These are phyloP conservation scores for Oreonectes daqikongensis DNA, from an alignment of 2,797 vertebrate species.

Conservation along the genomic window DNA sequence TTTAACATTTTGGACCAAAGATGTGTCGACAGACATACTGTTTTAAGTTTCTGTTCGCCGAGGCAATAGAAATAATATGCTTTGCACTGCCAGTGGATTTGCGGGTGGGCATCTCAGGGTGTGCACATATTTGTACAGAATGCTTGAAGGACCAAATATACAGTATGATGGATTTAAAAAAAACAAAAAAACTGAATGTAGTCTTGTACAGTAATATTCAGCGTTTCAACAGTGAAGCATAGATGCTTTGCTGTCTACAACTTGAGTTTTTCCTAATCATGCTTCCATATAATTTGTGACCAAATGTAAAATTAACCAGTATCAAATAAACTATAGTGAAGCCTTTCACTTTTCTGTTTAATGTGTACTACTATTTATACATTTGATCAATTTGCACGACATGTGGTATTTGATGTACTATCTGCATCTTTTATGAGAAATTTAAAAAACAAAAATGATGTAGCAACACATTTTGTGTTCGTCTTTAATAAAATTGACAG, in stretches of 20 bases:
- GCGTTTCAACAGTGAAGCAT: background rate
- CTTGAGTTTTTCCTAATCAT: background rate
- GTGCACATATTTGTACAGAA: background rate
- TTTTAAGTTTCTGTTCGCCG: background rate
- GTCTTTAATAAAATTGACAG: constrained; percentile 1
- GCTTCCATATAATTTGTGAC: constrained; percentile 24
- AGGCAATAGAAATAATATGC: constrained; percentile 16
- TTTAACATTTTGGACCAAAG: constrained; percentile 31
- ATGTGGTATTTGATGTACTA: background rate
- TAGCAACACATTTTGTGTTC: too few relatives aligned
- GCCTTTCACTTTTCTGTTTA: background rate
- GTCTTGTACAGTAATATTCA: background rate
- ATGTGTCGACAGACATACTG: constrained; percentile 15
- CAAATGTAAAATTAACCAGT: background rate
- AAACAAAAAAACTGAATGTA: background rate
- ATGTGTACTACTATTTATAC: background rate
- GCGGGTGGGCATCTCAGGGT: background rate
- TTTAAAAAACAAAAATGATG: too few relatives aligned
- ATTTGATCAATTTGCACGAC: background rate
- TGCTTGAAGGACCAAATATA: constrained; percentile 2
- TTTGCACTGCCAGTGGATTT: constrained; percentile 41
- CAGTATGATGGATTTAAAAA: background rate
- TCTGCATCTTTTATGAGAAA: background rate
- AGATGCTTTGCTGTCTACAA: background rate
- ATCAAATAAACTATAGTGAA: background rate